Evolutionary conservation across 2,113 vertebrate genomes (phyloP), one percentile per base, ranked within the genome.

Genomic region (Pelecanus crispus): DNA sequence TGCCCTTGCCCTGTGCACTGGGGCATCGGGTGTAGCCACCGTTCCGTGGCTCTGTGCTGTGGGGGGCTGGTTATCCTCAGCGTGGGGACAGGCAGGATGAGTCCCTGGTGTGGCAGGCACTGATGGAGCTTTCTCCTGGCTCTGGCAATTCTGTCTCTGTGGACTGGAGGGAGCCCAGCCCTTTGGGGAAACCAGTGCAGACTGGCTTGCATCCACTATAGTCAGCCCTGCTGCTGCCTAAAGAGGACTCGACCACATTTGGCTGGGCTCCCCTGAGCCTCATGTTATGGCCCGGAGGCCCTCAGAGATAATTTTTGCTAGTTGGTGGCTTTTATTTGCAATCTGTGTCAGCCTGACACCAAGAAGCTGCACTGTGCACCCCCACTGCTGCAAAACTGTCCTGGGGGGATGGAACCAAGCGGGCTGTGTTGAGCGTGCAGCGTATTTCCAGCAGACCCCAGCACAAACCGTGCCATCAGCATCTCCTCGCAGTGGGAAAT

Each of bases 361-460:
- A 49, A 68, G 49, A 49, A 89, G 47, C 67, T 58, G n/a, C 0
- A 0, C 20, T 49, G 38, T 29, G 47, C 25, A 17, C 7, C 19
- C 22, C 8, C 17, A 21, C 58, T 47, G 47, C 49, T 88, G 55
- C 74, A 73, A 68, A 77, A 25, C 10, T 29, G 7, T 68, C 28
- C 63, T 17, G 40, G 26, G 14, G 10, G 16, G 13, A 77, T 63
- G 53, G 2, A 92, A 42, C 58, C 58, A 13, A 62, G 55, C 13
- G 4, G 9, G 28, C 29, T 34, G 11, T 6, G 42, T 9, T 0
- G 1, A 68, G 61, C 2, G 0, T 21, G 36, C 25, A 8, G 42
- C 0, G 0, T 22, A 34, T 55, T 81, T 78, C 53, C 88, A 85
- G 25, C 34, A 44, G 49, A 17, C 29, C 28, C 34, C 10, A 50